Base-by-base conservation (phyloP, 2,888 invertebrate genomes). In the Agrochola lychnidis region DNA sequence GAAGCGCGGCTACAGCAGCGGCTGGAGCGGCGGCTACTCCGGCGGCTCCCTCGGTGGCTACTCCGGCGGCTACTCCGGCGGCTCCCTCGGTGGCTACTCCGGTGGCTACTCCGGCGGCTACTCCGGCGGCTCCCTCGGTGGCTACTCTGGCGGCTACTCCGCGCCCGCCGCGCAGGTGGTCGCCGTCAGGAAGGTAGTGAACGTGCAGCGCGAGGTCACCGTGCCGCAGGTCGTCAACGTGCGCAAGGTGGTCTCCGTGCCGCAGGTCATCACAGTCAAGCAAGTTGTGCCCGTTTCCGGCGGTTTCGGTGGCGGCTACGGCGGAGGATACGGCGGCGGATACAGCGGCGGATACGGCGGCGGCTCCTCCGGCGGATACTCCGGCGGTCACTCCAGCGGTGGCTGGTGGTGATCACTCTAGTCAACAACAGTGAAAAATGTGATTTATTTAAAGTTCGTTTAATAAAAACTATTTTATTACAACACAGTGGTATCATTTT, bases 251-350 rank as follows among this genome's bases (percentile, higher is more conserved):
- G 90, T 95, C 82, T 92, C 93, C 80, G 92, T 90, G 57, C 94
- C 93, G 57, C 92, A 92, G 84, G 91, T 93, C 78, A 91, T 95
- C 82, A 89, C 92, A 70, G 94, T 92, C 80, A 89, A 92, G 79
- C 90, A 92, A 84, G 85, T 92, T 22, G 89, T 90, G 71, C 86
- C 91, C 70, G 79, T 87, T 71, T 90, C 91, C 66, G 36, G 36
- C 4, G 36, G 36, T 3, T 45, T 14, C 45, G 16, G 48, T 40
- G 74, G 80, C 51, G 83, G 85, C 40, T 78, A 68, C 70, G 45
- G 73, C 10, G 57, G 81, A 7, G 51, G 51, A 7, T 51, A 19
- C 19, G 19, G 51, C 51, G 51, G 51, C 7, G 51, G 51, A 19
- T 51, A 48, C 48, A 5, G 48, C 48, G 75, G 80, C 30, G 77